Evolutionary conservation across 1,140 invertebrate genomes (phyloP).

Genomic region (Drosophila micromelanica): DNA sequence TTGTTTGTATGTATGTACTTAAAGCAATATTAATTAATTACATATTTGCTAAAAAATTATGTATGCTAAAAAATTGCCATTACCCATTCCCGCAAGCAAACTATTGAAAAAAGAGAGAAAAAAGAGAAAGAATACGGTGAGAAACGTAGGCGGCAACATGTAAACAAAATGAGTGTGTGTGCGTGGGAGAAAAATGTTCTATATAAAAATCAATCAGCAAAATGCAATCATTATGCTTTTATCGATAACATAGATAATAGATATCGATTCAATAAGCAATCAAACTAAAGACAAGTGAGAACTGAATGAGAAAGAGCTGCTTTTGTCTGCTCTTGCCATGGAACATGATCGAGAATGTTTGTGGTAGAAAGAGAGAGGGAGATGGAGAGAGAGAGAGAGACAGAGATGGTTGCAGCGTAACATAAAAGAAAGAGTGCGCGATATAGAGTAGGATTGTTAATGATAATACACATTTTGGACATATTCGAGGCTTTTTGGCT

Average conservation of each 20-base stretch:
- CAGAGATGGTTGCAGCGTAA: slow-evolving; percentile 16
- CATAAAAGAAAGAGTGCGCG: slow-evolving; percentile 10
- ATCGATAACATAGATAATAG: too few species aligned
- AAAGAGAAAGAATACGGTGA: slow-evolving; percentile 50
- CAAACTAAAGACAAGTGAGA: slow-evolving; percentile 1
- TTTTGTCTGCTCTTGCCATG: background rate
- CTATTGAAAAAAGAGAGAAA: slow-evolving; percentile 62
- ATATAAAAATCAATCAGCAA: slow-evolving; percentile 10
- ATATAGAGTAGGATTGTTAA: slow-evolving; percentile 6
- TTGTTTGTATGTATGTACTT: slow-evolving; percentile 7
- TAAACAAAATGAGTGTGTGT: slow-evolving; percentile 36
- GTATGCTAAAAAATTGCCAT: slow-evolving; percentile 60
- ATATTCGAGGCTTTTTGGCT: slow-evolving; percentile 15
- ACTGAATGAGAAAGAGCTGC: slow-evolving; percentile 6
- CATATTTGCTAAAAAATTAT: slow-evolving; percentile 4
- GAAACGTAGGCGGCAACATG: slow-evolving; percentile 40
- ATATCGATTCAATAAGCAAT: slow-evolving; percentile 1
- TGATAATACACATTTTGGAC: slow-evolving; percentile 18
- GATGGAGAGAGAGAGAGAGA: slow-evolving; percentile 7
- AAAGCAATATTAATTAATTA: slow-evolving; percentile 6
- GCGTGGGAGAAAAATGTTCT: slow-evolving; percentile 2
- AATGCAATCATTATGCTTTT: slow-evolving; percentile 10
- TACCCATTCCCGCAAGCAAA: slow-evolving; percentile 77
- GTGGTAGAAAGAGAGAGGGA: background rate
- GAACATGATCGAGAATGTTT: slow-evolving; percentile 12